Percentiles rank a stretch among this genome's conserved stretches.
These are phyloP conservation scores for Tragelaphus buxtoni DNA, from an alignment of 2,113 vertebrate genomes.

Conservation along the genomic window DNA sequence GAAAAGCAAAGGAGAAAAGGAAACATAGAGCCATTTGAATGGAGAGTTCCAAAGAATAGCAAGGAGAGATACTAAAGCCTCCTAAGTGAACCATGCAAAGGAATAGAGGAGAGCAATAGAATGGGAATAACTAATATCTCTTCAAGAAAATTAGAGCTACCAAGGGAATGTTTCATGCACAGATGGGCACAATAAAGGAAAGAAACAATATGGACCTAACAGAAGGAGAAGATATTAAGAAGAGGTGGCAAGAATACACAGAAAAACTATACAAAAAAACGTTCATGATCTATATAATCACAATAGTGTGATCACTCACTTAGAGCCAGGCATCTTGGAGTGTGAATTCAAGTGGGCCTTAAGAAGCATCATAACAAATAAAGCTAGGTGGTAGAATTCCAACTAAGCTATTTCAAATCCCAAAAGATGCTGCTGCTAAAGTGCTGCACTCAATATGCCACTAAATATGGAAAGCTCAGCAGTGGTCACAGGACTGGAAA, in stretches of 20 bases:
- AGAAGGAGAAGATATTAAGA: not conserved
- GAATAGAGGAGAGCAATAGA: not conserved
- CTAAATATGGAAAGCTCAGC: not conserved
- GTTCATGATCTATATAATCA: not conserved
- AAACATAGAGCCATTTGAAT: not conserved
- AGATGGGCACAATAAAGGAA: not conserved
- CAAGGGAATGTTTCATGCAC: not conserved
- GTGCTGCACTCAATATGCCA: not conserved
- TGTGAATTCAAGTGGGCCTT: not conserved
- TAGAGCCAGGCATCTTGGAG: not conserved
- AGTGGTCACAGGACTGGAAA: not conserved
- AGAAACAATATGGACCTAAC: not conserved
- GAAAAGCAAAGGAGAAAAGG: not conserved
- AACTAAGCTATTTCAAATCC: not conserved
- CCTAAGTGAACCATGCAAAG: not conserved
- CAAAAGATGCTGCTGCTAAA: not conserved
- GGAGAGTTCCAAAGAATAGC: not conserved
- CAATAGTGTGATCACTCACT: not conserved
- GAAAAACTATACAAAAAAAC: not conserved
- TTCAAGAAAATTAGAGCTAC: not conserved
- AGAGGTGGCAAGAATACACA: not conserved
- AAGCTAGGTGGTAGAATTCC: not conserved
- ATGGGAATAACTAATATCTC: accelerated
- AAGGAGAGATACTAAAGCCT: not conserved
- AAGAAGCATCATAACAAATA: not conserved